A percentile compares a stretch with the other conserved stretches of the same genome.
phyloP scores from a whole-genome alignment of 2,888 invertebrate species.

The Ceramica pisi region DNA sequence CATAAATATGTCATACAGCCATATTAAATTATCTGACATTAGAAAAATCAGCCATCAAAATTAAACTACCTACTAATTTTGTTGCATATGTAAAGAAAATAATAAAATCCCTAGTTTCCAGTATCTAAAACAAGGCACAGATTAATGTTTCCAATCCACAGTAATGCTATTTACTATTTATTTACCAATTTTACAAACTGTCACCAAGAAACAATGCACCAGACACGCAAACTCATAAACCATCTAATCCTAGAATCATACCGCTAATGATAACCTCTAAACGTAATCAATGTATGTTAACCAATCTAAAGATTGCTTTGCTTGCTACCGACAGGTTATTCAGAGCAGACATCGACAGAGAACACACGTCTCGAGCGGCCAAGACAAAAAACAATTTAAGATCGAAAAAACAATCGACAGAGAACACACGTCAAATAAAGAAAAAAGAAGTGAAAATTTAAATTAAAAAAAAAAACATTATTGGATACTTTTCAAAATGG shows the following conservation, averaged over 20 bases:
- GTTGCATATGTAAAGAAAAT: neutral
- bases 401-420: neutral
- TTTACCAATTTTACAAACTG: neutral
- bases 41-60: too few relatives aligned
- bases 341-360: neutral
- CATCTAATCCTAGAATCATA: slow-evolving; percentile 1
- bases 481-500: slow-evolving; percentile 72
- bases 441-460: neutral
- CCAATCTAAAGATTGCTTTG: slow-evolving; percentile 27
- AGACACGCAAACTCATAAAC: neutral
- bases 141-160: neutral
- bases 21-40: too few relatives aligned
- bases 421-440: neutral
- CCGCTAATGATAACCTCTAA: slow-evolving; percentile 15
- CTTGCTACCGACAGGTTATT: slow-evolving; percentile 34
- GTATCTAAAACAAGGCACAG: neutral
- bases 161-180: neutral
- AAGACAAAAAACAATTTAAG: too few relatives aligned
- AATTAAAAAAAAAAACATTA: too few relatives aligned
- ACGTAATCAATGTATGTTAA: slow-evolving; percentile 14
- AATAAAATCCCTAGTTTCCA: neutral
- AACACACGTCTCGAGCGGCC: slow-evolving; percentile 23
- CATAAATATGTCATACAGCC: too few relatives aligned
- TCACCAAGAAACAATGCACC: neutral
- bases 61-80: too few relatives aligned